Conservation (phyloP, 1,140 invertebrate species). For the Eufriesea mexicana region DNA sequence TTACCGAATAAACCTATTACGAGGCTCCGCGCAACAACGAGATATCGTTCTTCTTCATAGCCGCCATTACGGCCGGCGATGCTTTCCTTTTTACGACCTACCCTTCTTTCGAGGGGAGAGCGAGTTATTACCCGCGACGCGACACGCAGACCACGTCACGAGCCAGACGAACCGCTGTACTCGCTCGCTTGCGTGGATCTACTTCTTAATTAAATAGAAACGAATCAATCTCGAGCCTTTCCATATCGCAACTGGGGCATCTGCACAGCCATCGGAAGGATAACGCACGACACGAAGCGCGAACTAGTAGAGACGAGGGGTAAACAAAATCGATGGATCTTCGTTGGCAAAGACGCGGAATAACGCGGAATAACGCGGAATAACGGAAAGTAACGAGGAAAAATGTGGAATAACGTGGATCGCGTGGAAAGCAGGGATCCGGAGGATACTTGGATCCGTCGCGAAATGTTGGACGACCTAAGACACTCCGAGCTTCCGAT, state of each 20-base stretch:
- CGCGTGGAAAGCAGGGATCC: no score
- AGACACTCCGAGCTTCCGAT: not conserved
- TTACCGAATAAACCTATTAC: not conserved
- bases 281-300: not conserved
- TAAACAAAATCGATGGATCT: no score
- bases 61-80: not conserved
- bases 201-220: conserved; percentile 18
- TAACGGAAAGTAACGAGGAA: no score
- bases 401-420: no score
- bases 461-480: not conserved
- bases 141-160: not conserved
- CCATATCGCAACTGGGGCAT: not conserved
- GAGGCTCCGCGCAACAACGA: not conserved
- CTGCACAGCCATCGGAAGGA: not conserved
- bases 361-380: not conserved
- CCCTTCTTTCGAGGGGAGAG: not conserved
- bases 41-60: not conserved
- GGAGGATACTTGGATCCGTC: no score
- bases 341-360: not conserved
- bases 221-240: not conserved
- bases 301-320: not conserved
- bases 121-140: not conserved
- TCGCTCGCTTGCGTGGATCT: not conserved
- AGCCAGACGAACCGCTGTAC: not conserved
- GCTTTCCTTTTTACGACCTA: not conserved